These are phyloP conservation scores for Falco concolor DNA, from an alignment of 2,797 vertebrate species.

Conservation along the genomic window DNA sequence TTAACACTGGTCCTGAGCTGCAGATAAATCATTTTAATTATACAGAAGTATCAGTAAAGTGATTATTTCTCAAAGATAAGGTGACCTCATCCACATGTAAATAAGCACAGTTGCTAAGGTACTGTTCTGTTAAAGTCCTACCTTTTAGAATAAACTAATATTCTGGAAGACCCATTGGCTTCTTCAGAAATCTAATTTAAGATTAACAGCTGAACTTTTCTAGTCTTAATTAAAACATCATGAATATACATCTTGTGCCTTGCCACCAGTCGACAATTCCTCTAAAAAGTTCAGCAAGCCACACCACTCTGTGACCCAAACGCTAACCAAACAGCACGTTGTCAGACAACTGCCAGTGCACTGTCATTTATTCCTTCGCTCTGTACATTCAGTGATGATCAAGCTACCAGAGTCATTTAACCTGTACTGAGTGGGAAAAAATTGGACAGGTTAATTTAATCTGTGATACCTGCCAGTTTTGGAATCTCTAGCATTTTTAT, in stretches of 20 bases:
- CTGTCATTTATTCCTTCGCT: not conserved
- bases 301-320: not conserved
- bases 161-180: not conserved
- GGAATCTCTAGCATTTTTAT: not conserved
- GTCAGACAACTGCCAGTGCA: not conserved
- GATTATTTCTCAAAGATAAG: not conserved
- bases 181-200: not conserved
- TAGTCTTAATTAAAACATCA: not conserved
- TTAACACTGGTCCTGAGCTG: not conserved
- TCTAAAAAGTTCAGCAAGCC: not conserved
- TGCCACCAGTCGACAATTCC: not conserved
- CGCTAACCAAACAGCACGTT: not conserved
- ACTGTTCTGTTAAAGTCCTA: not conserved
- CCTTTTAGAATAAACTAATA: not conserved
- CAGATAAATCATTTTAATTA: not conserved
- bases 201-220: constrained; percentile 16
- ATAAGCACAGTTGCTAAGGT: constrained; percentile 8
- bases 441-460: not conserved
- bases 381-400: not conserved
- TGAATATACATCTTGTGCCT: not conserved
- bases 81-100: constrained; percentile 26
- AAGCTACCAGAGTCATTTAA: not conserved
- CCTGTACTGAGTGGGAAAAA: not conserved
- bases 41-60: not conserved
- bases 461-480: not conserved